phyloP scores from a whole-genome alignment of 2,113 vertebrate genomes.

The Hemiprocne comata region DNA sequence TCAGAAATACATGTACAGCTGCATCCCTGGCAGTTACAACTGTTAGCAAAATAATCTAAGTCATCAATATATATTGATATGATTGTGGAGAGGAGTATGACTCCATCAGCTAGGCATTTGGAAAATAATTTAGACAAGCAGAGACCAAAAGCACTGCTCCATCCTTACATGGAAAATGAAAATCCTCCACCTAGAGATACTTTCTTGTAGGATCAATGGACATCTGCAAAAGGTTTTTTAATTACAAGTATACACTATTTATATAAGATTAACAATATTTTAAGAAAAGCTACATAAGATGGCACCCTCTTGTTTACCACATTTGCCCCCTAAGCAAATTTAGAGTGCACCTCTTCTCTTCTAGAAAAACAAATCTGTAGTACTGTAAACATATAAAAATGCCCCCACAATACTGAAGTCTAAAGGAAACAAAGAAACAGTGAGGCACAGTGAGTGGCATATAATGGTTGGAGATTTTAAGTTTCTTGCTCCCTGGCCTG shows the following conservation, averaged over 20 bases:
- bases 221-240: not conserved
- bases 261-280: not conserved
- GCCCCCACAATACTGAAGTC: not conserved
- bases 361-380: not conserved
- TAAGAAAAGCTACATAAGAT: not conserved
- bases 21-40: not conserved
- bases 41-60: conserved; percentile 20
- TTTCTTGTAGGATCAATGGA: not conserved
- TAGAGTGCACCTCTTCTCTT: not conserved
- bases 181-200: not conserved
- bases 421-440: not conserved
- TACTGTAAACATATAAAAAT: not conserved
- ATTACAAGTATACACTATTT: not conserved
- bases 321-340: not conserved
- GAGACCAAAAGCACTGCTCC: not conserved
- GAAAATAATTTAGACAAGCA: conserved; percentile 48
- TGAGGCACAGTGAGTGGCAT: not conserved
- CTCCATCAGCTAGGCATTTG: not conserved
- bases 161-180: conserved; percentile 9
- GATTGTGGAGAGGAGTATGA: conserved; percentile 9
- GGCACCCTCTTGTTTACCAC: not conserved
- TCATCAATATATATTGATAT: conserved; percentile 57
- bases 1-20: conserved; percentile 5
- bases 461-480: not conserved
- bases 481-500: not conserved